phyloP scores from a whole-genome alignment of 2,888 invertebrate genomes.

The Palloptera scutellata region DNA sequence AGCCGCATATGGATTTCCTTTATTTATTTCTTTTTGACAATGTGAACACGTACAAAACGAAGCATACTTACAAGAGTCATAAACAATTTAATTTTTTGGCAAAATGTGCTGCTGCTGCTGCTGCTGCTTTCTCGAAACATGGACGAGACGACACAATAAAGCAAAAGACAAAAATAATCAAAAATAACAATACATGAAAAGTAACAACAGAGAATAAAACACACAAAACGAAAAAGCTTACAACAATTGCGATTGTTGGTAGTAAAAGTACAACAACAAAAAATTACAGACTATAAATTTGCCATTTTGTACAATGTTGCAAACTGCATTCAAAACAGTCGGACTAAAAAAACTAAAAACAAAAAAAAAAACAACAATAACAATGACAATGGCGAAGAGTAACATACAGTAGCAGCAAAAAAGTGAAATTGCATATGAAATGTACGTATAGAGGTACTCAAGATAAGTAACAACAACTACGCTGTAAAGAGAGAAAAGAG shows the following conservation, averaged over 20 bases:
- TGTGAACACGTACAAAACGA: slow-evolving; percentile 10
- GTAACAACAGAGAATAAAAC: neutral
- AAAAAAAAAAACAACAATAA: slow-evolving; percentile 3
- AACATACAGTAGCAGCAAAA: neutral
- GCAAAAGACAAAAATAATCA: neutral
- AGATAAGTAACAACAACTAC: neutral
- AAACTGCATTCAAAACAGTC: slow-evolving; percentile 14
- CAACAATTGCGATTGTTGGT: slow-evolving; percentile 26
- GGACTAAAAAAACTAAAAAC: neutral
- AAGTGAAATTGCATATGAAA: slow-evolving; percentile 17
- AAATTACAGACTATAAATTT: slow-evolving; percentile 22
- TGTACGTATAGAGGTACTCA: neutral
- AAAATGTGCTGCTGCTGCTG: slow-evolving; percentile 14
- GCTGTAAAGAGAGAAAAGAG: neutral
- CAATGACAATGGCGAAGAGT: slow-evolving; percentile 2
- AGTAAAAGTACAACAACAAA: slow-evolving; percentile 18
- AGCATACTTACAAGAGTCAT: slow-evolving; percentile 27
- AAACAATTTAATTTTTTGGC: slow-evolving; percentile 33
- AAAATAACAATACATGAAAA: slow-evolving; percentile 14
- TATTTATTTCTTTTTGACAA: neutral
- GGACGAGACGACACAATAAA: neutral
- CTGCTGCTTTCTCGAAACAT: too few relatives aligned
- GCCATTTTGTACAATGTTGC: slow-evolving; percentile 25
- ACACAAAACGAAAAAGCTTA: slow-evolving; percentile 17
- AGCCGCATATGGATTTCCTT: neutral